A percentile compares a stretch with the other conserved stretches of the same genome.
Evolutionary conservation across 2,888 invertebrate species (phyloP).

Genomic region (Xestia ashworthii): DNA sequence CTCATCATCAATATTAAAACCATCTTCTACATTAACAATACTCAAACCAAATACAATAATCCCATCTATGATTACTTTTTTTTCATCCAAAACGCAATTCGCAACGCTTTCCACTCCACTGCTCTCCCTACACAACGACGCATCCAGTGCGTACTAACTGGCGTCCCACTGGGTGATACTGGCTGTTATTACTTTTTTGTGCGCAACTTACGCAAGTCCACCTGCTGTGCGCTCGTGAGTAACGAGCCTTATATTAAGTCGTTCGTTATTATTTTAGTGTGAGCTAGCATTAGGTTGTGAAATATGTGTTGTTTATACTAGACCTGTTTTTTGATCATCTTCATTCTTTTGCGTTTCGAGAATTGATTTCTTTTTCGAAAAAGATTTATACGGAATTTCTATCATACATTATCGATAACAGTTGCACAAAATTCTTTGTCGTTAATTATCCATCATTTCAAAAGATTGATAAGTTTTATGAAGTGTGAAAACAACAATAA

Average conservation of each 20-base stretch:
- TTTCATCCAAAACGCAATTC: conserved; percentile 29
- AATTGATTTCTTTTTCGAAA: not conserved
- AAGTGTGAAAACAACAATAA: conserved; percentile 37
- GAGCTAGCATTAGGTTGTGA: conserved; percentile 49
- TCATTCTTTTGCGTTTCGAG: not conserved
- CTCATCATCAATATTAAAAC: not conserved
- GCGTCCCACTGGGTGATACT: conserved; percentile 67
- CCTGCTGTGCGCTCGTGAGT: conserved; percentile 80
- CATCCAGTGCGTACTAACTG: conserved; percentile 63
- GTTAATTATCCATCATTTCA: conserved; percentile 33
- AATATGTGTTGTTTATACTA: conserved; percentile 34
- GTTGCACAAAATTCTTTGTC: not conserved
- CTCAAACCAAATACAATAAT: not conserved
- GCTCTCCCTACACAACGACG: conserved; percentile 31
- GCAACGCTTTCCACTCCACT: conserved; percentile 36
- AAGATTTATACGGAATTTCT: not conserved
- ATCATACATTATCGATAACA: conserved; percentile 4
- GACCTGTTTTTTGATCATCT: not conserved
- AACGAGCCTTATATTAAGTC: conserved; percentile 72
- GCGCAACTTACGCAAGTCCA: conserved; percentile 62
- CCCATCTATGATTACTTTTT: not conserved
- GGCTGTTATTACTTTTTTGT: conserved; percentile 67
- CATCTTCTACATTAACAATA: not conserved
- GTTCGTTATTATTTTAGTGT: conserved; percentile 61
- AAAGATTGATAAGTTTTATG: conserved; percentile 31